Conservation (phyloP, 2,113 vertebrate genomes). For the Corvus hawaiiensis region DNA sequence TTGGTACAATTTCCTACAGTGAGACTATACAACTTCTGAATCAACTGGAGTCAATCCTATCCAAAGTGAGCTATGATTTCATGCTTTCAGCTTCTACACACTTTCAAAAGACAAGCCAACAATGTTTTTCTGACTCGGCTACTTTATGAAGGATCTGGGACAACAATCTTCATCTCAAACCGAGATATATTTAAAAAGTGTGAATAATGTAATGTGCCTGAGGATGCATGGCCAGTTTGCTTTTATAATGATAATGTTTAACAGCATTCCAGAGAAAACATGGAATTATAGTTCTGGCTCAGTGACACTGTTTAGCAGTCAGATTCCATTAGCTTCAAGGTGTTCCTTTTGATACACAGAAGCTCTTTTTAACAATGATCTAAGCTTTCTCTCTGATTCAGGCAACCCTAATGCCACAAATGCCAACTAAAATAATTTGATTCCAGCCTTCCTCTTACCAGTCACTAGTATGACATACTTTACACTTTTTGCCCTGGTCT, state of each 20-base stretch:
- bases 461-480: neutral
- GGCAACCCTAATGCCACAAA: neutral
- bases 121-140: neutral
- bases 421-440: conserved; percentile 1
- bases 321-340: conserved; percentile 37
- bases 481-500: neutral
- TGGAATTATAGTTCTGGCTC: conserved; percentile 30
- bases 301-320: conserved; percentile 27
- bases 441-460: neutral
- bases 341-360: conserved; percentile 27
- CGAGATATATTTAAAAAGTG: neutral
- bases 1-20: neutral
- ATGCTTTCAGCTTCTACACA: neutral
- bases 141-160: neutral
- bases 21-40: neutral
- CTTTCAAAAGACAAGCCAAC: neutral
- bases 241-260: conserved; percentile 21
- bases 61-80: neutral
- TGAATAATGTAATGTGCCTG: neutral
- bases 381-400: neutral
- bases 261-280: conserved; percentile 17
- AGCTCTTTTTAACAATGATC: conserved; percentile 6
- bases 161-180: conserved; percentile 25
- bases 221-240: conserved; percentile 35
- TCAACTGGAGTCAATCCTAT: neutral